A percentile compares a stretch with the other conserved stretches of the same genome.
phyloP scores from a whole-genome alignment of 1,140 invertebrate species.

The Tribolium madens region DNA sequence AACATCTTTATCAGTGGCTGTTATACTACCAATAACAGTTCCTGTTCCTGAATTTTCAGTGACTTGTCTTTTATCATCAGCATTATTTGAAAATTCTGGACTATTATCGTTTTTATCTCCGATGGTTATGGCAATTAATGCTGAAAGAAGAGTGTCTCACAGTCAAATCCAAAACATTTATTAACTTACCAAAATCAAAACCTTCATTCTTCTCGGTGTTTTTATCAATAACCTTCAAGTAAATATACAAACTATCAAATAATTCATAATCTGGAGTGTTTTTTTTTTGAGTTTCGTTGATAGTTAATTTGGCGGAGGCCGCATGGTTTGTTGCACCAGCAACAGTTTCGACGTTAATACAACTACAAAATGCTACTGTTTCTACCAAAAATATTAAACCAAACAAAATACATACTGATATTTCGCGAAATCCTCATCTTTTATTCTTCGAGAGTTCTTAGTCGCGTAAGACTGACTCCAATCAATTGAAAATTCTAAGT shows the following conservation, averaged over 20 bases:
- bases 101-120: slow-evolving; percentile 70
- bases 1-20: slow-evolving; percentile 69
- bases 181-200: slow-evolving; percentile 65
- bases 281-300: slow-evolving; percentile 37
- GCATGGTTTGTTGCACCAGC: background rate
- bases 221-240: slow-evolving; percentile 65
- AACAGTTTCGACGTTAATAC: slow-evolving; percentile 46
- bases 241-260: slow-evolving; percentile 70
- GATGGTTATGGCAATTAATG: slow-evolving; percentile 65
- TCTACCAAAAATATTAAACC: background rate
- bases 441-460: slow-evolving; percentile 67
- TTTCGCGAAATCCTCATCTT: slow-evolving; percentile 60
- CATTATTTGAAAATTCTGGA: slow-evolving; percentile 66
- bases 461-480: slow-evolving; percentile 69
- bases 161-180: background rate
- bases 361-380: slow-evolving; percentile 46
- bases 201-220: slow-evolving; percentile 58
- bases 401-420: slow-evolving; percentile 52
- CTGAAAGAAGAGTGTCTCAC: slow-evolving; percentile 60
- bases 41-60: slow-evolving; percentile 64
- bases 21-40: slow-evolving; percentile 67
- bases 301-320: slow-evolving; percentile 25
- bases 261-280: slow-evolving; percentile 67
- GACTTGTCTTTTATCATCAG: slow-evolving; percentile 56
- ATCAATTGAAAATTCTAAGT: slow-evolving; percentile 68